Evolutionary conservation across 2,797 vertebrate genomes (phyloP).

Genomic region (Pangasius mekongensis): DNA sequence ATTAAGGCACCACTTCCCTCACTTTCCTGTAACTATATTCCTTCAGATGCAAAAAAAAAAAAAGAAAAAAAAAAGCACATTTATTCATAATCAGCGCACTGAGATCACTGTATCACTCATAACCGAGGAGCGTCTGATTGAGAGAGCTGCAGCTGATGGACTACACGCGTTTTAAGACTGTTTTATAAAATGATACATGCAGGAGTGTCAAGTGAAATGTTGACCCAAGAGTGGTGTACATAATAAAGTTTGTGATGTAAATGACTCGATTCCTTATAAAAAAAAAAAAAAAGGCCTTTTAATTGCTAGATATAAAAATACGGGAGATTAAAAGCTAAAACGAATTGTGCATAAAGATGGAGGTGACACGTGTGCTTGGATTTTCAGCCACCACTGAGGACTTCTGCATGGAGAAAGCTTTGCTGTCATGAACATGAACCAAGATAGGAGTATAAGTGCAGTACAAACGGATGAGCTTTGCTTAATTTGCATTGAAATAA

Average conservation of each 20-base stretch:
- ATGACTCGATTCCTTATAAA: conserved; percentile 29
- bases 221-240: conserved; percentile 46
- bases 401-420: background rate
- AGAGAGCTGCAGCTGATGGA: background rate
- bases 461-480: conserved; percentile 15
- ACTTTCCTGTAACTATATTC: conserved; percentile 9
- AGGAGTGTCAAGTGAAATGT: conserved; percentile 41
- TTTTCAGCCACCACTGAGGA: background rate
- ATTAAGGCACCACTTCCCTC: background rate
- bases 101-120: background rate
- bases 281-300: conserved; percentile 16
- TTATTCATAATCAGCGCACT: background rate
- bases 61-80: background rate
- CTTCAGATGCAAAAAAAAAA: background rate
- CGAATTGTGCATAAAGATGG: background rate
- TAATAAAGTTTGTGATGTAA: conserved; percentile 57
- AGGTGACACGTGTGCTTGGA: conserved; percentile 2
- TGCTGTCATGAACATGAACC: conserved; percentile 12
- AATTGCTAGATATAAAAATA: conserved; percentile 24
- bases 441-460: conserved; percentile 10
- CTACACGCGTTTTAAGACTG: conserved; percentile 25
- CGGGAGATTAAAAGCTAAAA: conserved; percentile 38
- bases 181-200: conserved; percentile 19
- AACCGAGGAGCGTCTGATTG: background rate
- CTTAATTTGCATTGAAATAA: conserved; percentile 47